Percentiles rank a stretch among this genome's conserved stretches.
phyloP scores from a whole-genome alignment of 2,888 invertebrate genomes.

The Latrodectus hesperus region DNA sequence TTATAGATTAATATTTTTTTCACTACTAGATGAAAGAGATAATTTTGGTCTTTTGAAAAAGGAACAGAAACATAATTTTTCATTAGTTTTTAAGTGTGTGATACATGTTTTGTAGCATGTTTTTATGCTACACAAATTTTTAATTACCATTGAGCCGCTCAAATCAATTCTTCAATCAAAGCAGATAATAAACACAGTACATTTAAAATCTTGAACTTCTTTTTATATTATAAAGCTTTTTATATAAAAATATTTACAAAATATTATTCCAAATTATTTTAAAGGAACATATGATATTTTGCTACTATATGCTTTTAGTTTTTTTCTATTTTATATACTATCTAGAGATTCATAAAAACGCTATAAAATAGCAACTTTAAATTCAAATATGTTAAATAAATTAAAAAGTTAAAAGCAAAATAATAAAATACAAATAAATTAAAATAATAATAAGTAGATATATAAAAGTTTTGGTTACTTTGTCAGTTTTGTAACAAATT shows the following conservation, averaged over 20 bases:
- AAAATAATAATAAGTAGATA: neutral
- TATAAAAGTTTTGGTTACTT: no score
- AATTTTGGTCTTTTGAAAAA: no score
- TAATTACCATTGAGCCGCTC: no score
- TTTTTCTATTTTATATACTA: neutral
- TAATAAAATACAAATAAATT: neutral
- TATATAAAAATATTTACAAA: neutral
- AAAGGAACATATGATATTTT: neutral
- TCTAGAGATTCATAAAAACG: neutral
- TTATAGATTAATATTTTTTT: no score
- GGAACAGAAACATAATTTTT: no score
- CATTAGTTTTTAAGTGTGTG: no score
- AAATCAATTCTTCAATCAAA: no score
- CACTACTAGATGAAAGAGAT: no score
- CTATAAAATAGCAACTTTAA: neutral
- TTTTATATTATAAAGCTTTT: neutral
- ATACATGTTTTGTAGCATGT: no score
- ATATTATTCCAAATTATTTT: neutral
- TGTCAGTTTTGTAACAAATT: no score
- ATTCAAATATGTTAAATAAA: neutral
- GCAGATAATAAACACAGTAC: no score
- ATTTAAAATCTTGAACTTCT: neutral
- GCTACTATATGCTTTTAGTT: neutral
- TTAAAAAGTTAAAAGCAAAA: neutral
- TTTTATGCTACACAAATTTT: no score